Evolutionary conservation across 2,797 vertebrate genomes (phyloP), one percentile per base, ranked within the genome.

Genomic region (Sebastolobus alascanus): DNA sequence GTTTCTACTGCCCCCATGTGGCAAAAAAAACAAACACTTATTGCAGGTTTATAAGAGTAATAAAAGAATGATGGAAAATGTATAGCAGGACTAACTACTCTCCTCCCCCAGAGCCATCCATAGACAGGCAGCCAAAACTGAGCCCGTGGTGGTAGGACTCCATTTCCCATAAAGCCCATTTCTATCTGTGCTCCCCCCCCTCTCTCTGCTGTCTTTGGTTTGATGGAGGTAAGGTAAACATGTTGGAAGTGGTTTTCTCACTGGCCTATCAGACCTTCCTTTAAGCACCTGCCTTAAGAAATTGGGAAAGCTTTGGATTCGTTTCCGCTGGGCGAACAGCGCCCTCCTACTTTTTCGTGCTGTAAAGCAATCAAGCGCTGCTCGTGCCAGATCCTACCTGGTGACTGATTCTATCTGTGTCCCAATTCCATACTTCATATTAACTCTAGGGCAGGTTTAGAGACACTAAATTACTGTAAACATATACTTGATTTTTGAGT

Each of bases 121-220:
- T 0, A 10, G 13, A 59, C 58, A 6, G 58, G 37, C 25, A 25
- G 4, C 4, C 33, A 67, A 33, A 25, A 13, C 52, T 38, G 35
- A 43, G 29, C 3, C n/a, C 3, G 59, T 37, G 20, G 35, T 12
- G 13, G 25, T 9, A 38, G 22, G 9, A 63, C 14, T 54, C 37
- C 18, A 38, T n/a, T 10, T n/a, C 22, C 8, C 4, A 46, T 8
- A 25, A n/a, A 29, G 31, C 35, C 33, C 4, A 37, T 31, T 29
- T 50, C 7, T 68, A 50, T 38, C 12, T 13, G 33, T 22, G 16
- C 12, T 70, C 25, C n/a, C 56, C 56, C 14, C 22, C 14, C n/a
- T 27, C 38, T 52, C 65, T 69, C 43, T 20, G 68, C 35, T 67
- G 70, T 73, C 70, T 73, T 73, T 68, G 64, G 33, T 73, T 61